Evolutionary conservation across 2,797 vertebrate genomes (phyloP).

Genomic region (Florisuga fusca): DNA sequence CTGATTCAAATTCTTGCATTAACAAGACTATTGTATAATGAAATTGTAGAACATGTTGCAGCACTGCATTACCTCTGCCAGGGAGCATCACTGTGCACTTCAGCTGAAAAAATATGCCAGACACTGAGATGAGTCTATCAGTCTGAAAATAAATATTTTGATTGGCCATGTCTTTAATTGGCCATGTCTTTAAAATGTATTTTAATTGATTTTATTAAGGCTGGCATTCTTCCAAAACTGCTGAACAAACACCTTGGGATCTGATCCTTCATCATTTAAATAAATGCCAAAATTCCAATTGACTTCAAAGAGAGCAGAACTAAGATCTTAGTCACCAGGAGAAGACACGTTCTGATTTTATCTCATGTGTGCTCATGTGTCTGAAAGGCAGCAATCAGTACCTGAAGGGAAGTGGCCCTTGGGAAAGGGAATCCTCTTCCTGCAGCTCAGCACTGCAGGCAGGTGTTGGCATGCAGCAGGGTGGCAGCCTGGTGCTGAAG

Average conservation of each 20-base stretch:
- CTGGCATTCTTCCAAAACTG: conserved; percentile 33
- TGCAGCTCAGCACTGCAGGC: rapidly evolving
- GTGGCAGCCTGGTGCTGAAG: neutral
- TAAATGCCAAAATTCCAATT: neutral
- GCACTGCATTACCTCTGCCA: neutral
- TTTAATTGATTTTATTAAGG: conserved; percentile 33
- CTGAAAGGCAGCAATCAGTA: neutral
- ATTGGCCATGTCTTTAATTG: conserved; percentile 37
- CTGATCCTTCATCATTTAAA: neutral
- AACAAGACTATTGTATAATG: neutral
- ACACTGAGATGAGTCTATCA: neutral
- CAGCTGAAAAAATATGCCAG: neutral
- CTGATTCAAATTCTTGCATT: conserved; percentile 16
- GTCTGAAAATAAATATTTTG: conserved; percentile 48
- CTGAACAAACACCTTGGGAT: conserved; percentile 36
- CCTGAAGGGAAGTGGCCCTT: neutral
- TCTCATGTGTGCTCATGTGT: neutral
- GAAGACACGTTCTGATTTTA: neutral
- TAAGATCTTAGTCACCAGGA: neutral
- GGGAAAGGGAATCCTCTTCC: neutral
- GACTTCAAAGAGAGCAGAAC: conserved; percentile 37
- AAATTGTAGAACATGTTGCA: neutral
- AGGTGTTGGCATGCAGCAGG: neutral
- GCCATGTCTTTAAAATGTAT: neutral
- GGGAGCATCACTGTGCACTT: neutral